phyloP scores from a whole-genome alignment of 2,888 invertebrate species.

The Lithosia quadra region DNA sequence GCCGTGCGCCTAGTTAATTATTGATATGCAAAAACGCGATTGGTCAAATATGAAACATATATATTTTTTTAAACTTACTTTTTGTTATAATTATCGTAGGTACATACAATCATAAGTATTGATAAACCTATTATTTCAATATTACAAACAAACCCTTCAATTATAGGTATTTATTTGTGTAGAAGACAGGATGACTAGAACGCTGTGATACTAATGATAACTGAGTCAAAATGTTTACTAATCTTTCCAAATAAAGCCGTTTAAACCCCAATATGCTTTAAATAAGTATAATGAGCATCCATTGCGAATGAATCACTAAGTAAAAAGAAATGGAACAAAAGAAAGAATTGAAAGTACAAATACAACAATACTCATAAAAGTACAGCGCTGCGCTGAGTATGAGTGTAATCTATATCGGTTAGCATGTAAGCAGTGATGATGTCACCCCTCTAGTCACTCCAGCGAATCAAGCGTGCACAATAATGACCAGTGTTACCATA shows the following conservation, averaged over 20 bases:
- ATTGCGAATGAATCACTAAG: background rate
- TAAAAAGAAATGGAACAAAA: background rate
- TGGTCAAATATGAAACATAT: no score
- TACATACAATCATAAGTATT: no score
- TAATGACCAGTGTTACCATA: conserved; percentile 57
- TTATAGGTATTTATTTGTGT: no score
- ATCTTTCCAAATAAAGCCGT: background rate
- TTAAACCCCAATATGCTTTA: background rate
- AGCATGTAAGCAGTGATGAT: conserved; percentile 49
- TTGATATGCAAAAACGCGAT: no score
- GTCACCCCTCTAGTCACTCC: conserved; percentile 50
- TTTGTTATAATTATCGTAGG: no score
- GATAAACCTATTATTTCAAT: no score
- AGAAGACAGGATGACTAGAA: no score
- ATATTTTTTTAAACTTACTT: no score
- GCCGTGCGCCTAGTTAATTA: no score
- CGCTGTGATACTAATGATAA: background rate
- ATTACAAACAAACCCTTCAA: no score
- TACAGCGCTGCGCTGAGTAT: background rate
- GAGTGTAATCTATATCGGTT: background rate
- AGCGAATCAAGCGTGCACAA: conserved; percentile 55
- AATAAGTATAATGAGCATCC: background rate
- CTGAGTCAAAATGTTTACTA: background rate
- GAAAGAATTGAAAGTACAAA: conserved; percentile 1
- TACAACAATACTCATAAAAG: background rate